Conservation (phyloP, 2,797 vertebrate genomes). For the Rhinoraja longicauda region DNA sequence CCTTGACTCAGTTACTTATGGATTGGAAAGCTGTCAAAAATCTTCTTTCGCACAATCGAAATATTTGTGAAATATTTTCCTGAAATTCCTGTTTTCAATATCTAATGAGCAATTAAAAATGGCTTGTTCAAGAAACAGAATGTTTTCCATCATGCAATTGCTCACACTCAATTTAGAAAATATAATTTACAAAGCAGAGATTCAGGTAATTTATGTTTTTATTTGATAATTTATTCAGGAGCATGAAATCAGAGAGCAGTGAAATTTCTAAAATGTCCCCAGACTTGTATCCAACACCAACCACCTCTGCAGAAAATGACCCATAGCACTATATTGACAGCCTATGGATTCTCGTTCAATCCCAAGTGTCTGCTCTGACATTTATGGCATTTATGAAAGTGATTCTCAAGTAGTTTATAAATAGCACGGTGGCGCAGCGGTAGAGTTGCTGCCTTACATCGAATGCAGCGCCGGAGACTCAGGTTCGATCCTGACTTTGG, state of each 20-base stretch:
- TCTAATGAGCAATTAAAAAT: background rate
- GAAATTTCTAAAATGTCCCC: background rate
- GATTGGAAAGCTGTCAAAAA: background rate
- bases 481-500: too few relatives aligned
- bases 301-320: background rate
- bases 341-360: background rate
- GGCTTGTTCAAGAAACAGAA: background rate
- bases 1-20: background rate
- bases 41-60: background rate
- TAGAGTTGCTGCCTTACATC: too few relatives aligned
- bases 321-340: background rate
- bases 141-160: background rate
- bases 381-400: background rate
- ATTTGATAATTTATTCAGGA: background rate
- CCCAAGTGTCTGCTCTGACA: background rate
- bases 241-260: background rate
- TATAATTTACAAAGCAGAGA: background rate
- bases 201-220: background rate
- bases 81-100: background rate
- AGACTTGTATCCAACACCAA: background rate
- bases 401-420: slow-evolving; percentile 3
- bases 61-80: background rate
- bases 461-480: too few relatives aligned
- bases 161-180: background rate
- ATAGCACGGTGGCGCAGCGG: too few relatives aligned